phyloP scores from a whole-genome alignment of 2,888 invertebrate genomes.

The Podabrus alpinus region DNA sequence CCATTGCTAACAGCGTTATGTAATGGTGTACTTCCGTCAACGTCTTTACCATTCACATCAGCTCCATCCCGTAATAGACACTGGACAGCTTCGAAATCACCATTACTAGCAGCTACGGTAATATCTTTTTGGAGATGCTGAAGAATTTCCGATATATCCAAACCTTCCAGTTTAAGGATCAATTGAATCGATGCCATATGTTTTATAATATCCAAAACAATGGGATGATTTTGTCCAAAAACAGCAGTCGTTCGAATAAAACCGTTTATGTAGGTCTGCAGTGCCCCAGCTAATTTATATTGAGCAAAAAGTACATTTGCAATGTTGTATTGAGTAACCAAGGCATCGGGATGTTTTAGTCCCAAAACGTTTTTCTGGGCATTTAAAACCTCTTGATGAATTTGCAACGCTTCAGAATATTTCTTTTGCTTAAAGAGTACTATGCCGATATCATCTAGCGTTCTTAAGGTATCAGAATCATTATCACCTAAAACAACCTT shows the following conservation, averaged over 20 bases:
- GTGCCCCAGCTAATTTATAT: background rate
- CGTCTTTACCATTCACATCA: background rate
- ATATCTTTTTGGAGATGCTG: background rate
- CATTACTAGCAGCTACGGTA: background rate
- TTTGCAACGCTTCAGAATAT: background rate
- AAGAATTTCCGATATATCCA: background rate
- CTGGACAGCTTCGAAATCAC: background rate
- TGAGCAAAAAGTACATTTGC: background rate
- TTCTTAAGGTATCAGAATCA: background rate
- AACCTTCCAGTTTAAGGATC: background rate
- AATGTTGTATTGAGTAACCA: background rate
- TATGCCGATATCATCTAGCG: background rate
- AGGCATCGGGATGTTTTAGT: background rate
- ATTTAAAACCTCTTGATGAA: background rate
- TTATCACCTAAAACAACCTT: background rate
- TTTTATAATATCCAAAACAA: background rate
- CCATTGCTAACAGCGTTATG: background rate
- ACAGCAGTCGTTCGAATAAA: background rate
- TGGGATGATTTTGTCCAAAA: background rate
- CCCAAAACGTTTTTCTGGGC: background rate
- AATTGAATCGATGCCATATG: background rate
- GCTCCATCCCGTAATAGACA: background rate
- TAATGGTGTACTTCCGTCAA: background rate
- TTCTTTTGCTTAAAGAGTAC: background rate
- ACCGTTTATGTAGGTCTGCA: background rate